phyloP scores from a whole-genome alignment of 2,113 vertebrate genomes.

The Leucopternis melanops region DNA sequence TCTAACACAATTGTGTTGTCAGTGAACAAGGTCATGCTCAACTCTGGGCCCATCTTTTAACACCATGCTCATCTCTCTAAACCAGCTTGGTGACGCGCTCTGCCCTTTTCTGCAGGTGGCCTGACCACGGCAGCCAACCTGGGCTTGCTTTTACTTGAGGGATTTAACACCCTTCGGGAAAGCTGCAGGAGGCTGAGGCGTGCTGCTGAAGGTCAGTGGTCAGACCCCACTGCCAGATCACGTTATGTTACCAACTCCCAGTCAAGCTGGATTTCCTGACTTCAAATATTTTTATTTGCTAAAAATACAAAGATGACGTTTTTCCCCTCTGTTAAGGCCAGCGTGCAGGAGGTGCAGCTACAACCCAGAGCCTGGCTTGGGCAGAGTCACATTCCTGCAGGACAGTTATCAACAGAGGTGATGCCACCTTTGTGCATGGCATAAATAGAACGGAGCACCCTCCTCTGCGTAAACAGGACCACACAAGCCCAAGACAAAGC shows the following conservation, averaged over 20 bases:
- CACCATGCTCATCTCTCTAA: background rate
- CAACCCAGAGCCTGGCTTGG: background rate
- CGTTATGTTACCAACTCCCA: background rate
- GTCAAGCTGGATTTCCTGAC: background rate
- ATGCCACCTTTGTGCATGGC: fast-evolving
- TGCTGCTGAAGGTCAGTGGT: background rate
- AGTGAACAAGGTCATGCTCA: background rate
- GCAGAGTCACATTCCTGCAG: background rate
- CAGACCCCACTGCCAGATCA: background rate
- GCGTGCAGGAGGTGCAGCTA: background rate
- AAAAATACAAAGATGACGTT: background rate
- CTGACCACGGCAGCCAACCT: background rate
- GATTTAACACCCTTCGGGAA: background rate
- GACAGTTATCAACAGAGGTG: background rate
- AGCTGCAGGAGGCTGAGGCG: background rate
- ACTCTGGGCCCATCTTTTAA: background rate
- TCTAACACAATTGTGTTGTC: background rate
- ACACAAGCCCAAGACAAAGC: background rate
- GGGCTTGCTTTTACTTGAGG: background rate
- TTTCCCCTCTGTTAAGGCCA: background rate
- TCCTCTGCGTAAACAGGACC: background rate
- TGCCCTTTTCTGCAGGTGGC: background rate
- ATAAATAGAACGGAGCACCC: fast-evolving
- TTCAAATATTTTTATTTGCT: background rate
- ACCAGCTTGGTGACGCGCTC: background rate